Base-by-base conservation (phyloP, 2,888 invertebrate genomes). In the Caenorhabditis imperialis region DNA sequence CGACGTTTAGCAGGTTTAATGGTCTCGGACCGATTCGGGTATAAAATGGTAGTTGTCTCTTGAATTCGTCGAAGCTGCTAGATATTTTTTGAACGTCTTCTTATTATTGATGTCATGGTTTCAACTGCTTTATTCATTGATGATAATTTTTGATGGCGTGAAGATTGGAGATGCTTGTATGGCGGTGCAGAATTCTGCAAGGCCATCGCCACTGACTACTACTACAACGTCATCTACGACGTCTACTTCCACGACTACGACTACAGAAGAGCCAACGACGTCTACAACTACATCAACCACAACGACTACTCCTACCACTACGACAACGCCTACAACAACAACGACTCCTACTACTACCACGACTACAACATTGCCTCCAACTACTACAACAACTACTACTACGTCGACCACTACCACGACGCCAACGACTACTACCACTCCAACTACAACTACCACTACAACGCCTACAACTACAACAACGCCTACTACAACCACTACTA, bases 71-170 rank as follows among this genome's bases (percentile, higher is more conserved):
- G n/a, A n/a, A n/a, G n/a, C n/a, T n/a, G n/a, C n/a, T n/a, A n/a
- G n/a, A n/a, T n/a, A n/a, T n/a, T n/a, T 40, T 42, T 44, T 14
- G n/a, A 44, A 44, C 20, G 16, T 38, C 14, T 33, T 6, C 51
- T 44, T 23, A n/a, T 25, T 18, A 62, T 62, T 62, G 53, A 62
- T 62, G 62, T 30, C 18, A 62, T 62, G 53, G 35, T 45, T 62
- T 18, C 8, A n/a, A 27, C 23, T 61, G 33, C 2, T 37, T 33
- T 6, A 45, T 6, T 4, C 16, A 16, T 4, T 37, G 23, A 18
- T 53, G 8, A 14, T 45, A 8, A 3, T 45, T 53, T 12, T 37
- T 47, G 6, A 25, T 14, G 3, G 7, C 3, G 8, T 40, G 5
- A 2, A 16, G 18, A 16, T 6, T 3, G 51, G n/a, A 23, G 53